Evolutionary conservation across 2,113 vertebrate genomes (phyloP).

Genomic region (Cephalopterus ornatus): DNA sequence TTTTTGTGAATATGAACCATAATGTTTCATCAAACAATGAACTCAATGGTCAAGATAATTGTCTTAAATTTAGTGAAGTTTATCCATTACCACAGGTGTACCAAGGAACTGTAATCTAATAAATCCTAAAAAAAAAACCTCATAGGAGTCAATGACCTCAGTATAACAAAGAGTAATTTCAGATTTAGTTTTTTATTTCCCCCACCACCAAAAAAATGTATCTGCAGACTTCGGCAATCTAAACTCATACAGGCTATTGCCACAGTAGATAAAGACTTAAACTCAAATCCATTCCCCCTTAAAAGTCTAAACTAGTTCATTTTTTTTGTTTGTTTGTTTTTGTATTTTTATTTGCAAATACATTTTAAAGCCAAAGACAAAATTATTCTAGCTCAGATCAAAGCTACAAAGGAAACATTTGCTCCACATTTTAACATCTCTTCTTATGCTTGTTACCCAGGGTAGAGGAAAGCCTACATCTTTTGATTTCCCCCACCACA

Average conservation of each 20-base stretch:
- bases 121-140: neutral
- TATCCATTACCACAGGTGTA: neutral
- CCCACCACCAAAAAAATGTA: fast-evolving
- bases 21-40: neutral
- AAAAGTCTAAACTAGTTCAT: neutral
- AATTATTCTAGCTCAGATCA: neutral
- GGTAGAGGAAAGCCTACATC: neutral
- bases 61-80: neutral
- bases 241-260: neutral
- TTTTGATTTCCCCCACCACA: neutral
- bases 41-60: neutral
- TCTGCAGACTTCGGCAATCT: neutral
- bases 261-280: neutral
- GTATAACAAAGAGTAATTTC: neutral
- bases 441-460: neutral
- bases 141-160: neutral
- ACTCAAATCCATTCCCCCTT: fast-evolving
- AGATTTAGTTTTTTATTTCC: neutral
- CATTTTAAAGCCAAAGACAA: neutral
- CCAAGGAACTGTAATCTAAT: neutral
- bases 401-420: neutral
- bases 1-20: neutral
- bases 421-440: neutral
- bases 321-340: neutral
- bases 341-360: neutral